Evolutionary conservation across 2,888 invertebrate species (phyloP), one percentile per base, ranked within the genome.

Genomic region (Geophilus truncorum): DNA sequence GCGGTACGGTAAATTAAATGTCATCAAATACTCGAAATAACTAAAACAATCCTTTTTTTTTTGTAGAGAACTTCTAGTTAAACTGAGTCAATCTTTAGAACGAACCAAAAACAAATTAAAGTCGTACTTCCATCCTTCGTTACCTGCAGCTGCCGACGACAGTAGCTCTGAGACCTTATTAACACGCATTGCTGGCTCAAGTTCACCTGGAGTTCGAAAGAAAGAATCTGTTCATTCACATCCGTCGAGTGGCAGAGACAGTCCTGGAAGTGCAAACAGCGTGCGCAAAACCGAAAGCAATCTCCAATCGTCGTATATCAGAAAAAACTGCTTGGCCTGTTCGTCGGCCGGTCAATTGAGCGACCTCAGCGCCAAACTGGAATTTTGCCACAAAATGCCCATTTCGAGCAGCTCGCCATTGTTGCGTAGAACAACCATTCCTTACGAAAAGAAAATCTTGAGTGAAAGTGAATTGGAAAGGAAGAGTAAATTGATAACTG

Each of bases 401-500:
- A 70, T n/a, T 0, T 70, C 70, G 28, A 70, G 70, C 28, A 70
- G 70, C n/a, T 70, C 70, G 6, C 70, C 70, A 23, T 15, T 77
- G 32, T n/a, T 36, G 32, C 32, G 34, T 3, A 32, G 34, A 32
- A n/a, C 32, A 25, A 7, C 10, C 6, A 70, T 25, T 15, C 70
- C 70, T 7, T 70, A 70, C n/a, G 70, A 10, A 12, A 10, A n/a
- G n/a, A 70, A 28, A 70, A 15, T 70, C 0, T 25, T 70, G 15
- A 79, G 79, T 62, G 9, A 10, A 6, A 23, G 28, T 12, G 79
- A 79, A 30, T 70, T 79, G 30, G 79, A 79, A 30, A 9, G 12
- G 7, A 23, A 18, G 32, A 79, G 79, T 40, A 79, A 30, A 62
- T 18, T 79, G 18, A 79, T 79, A 21, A 34, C 70, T 3, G 79